Evolutionary conservation across 1,140 invertebrate genomes (phyloP), one percentile per base, ranked within the genome.

Genomic region (Mizuhopecten yessoensis): DNA sequence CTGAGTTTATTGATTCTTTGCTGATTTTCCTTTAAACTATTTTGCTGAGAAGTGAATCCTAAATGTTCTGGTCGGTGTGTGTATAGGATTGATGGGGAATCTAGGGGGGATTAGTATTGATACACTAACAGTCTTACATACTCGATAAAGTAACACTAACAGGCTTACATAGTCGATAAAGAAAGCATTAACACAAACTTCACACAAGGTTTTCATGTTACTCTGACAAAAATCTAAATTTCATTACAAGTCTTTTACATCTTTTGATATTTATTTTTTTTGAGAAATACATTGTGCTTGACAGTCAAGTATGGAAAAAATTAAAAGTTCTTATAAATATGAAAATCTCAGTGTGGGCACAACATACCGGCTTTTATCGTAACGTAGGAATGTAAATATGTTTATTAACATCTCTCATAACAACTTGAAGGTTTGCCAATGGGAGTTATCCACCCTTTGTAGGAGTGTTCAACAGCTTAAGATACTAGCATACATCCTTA

Each of bases 71-170:
- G 57, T 29, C 9, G n/a, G 9, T 75, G 57, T 75, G 57, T 75
- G 57, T 75, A 3, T 17, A 75, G n/a, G 57, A 29, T 29, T 29
- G 57, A 75, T 75, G 57, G 57, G 57, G 11, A 75, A 75, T 75
- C 57, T 75, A 75, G 23, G 57, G 57, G 17, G 57, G 57, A 75
- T 75, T 75, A 75, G 3, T 17, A 1, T 75, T 75, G 29, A 75
- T 75, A 75, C 57, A 75, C 57, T 75, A n/a, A 29, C 57, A 29
- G 57, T 7, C 20, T 75, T 29, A 75, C 15, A n/a, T n/a, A 75
- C 57, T 75, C n/a, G 57, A 75, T 75, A 23, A 75, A 75, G 57
- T 75, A n/a, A 75, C 57, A 75, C 57, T 75, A n/a, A 29, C 57
- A 29, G 57, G 17, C 20, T 75, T 29, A 75, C 15, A n/a, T n/a